Evolutionary conservation across 2,888 invertebrate species (phyloP), one percentile per base, ranked within the genome.

Genomic region (Carterocephalus palaemon): DNA sequence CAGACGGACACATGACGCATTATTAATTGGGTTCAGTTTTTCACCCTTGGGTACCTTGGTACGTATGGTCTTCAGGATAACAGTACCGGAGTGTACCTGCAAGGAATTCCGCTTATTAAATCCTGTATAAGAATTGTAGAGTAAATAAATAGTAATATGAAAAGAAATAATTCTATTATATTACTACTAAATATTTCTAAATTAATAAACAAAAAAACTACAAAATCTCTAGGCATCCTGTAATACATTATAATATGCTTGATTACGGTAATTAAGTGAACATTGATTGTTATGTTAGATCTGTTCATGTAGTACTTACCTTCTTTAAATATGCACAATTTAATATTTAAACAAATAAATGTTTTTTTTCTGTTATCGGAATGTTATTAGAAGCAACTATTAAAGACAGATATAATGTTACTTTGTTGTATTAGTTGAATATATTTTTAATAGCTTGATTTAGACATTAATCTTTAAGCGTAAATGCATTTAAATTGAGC

Each of bases 401-500:
- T 29, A n/a, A n/a, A n/a, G n/a, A n/a, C 29, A n/a, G 2, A 15
- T 29, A 6, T 16, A 16, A 29, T 29, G 15, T 29, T 15, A 16
- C 29, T 8, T 13, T 28, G 16, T 13, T 6, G 5, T 15, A 15
- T 8, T 15, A 15, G 15, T 12, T 26, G 3, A 12, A 15, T 3
- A 7, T 13, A 28, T 4, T 5, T 12, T 15, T 15, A 7, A 2
- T 16, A 16, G n/a, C 16, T 15, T 16, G 15, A 16, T 7, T 15
- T 8, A 16, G 16, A 2, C 8, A 16, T 4, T 6, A 12, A 16
- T 17, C 9, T 36, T 1, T 26, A 26, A 40, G 23, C 13, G 31
- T 19, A 31, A 37, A 45, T 47, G 47, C 47, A 47, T 47, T 47
- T 47, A 47, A 26, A 28, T 15, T 2, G 9, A 47, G 47, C 47